Evolutionary conservation across 2,113 vertebrate species (phyloP).

Genomic region (Naja naja): DNA sequence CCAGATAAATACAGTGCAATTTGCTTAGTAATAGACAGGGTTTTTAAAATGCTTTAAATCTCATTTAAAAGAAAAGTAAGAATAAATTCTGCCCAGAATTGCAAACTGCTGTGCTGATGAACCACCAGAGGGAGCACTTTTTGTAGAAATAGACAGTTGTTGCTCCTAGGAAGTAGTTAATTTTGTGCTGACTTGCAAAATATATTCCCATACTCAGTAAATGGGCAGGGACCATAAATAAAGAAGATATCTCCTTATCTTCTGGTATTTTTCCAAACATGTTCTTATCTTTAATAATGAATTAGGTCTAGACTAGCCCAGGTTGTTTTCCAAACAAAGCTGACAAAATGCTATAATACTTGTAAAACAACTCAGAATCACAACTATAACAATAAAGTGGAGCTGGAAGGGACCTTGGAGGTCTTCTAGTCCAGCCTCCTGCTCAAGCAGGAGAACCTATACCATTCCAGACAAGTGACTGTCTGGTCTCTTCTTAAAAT

Average conservation of each 20-base stretch:
- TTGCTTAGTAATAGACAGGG: background rate
- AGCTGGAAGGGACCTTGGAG: no score
- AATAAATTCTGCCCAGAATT: fast-evolving
- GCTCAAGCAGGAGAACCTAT: no score
- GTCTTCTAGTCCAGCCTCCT: no score
- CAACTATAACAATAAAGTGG: background rate
- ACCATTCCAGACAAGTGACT: no score
- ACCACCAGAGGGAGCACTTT: conserved; percentile 8
- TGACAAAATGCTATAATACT: background rate
- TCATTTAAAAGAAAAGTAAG: conserved; percentile 26
- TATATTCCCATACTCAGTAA: background rate
- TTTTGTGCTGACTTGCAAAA: background rate
- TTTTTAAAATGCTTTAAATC: background rate
- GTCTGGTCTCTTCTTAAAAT: no score
- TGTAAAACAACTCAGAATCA: background rate
- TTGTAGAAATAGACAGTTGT: background rate
- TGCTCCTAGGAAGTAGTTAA: background rate
- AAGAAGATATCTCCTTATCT: background rate
- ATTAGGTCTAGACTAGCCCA: conserved; percentile 18
- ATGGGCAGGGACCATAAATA: background rate
- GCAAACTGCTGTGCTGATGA: background rate
- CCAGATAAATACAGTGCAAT: background rate
- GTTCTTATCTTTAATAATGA: conserved; percentile 19
- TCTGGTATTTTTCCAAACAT: conserved; percentile 1
- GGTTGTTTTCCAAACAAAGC: conserved; percentile 10